A percentile compares a stretch with the other conserved stretches of the same genome.
phyloP scores from a whole-genome alignment of 2,113 vertebrate genomes.

The Symphodus melops region DNA sequence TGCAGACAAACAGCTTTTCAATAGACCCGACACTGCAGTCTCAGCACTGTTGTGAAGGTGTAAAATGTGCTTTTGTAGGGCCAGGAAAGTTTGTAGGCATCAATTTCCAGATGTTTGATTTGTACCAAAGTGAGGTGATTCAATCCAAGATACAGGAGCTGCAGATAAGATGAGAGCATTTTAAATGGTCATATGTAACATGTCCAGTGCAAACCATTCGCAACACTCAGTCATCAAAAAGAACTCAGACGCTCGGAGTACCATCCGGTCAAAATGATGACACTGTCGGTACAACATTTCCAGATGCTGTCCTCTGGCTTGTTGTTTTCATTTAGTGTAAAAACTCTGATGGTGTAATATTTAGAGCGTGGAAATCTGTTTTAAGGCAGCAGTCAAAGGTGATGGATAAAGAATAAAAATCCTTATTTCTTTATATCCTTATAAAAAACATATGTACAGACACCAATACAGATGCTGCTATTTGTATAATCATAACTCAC shows the following conservation, averaged over 20 bases:
- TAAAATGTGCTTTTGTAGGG: slow-evolving; percentile 34
- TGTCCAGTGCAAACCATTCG: background rate
- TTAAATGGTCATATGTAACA: background rate
- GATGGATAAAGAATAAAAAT: too few species aligned
- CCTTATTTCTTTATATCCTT: too few species aligned
- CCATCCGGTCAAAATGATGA: background rate
- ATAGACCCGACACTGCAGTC: slow-evolving; percentile 49
- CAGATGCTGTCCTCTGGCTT: too few species aligned
- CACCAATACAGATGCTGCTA: too few species aligned
- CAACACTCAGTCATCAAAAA: background rate
- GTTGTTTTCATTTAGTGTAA: too few species aligned
- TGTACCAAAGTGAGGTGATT: slow-evolving; percentile 14
- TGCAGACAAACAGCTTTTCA: slow-evolving; percentile 59
- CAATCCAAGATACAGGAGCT: slow-evolving; percentile 6
- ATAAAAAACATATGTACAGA: too few species aligned
- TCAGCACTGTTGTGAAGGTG: slow-evolving; percentile 50
- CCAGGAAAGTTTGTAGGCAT: slow-evolving; percentile 4
- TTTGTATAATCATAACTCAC: too few species aligned
- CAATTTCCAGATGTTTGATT: slow-evolving; percentile 47
- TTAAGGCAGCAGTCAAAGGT: too few species aligned
- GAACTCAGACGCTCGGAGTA: too few species aligned
- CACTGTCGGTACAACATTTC: background rate
- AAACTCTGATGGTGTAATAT: too few species aligned
- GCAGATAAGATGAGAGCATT: slow-evolving; percentile 12
- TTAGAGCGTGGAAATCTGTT: too few species aligned